phyloP scores from a whole-genome alignment of 1,140 invertebrate genomes.

The Euschistus heros region DNA sequence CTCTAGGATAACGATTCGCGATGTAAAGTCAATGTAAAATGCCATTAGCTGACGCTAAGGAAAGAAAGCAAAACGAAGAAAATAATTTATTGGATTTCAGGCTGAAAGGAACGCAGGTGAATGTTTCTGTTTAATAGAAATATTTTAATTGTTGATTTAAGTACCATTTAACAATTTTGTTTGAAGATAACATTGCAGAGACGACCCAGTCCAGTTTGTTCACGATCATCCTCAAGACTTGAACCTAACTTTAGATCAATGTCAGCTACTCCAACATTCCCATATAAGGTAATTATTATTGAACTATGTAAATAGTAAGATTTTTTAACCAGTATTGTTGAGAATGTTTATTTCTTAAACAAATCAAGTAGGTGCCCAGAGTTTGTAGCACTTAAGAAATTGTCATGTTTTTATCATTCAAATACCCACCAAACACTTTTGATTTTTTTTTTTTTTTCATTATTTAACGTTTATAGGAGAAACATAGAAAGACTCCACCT shows the following conservation, averaged over 20 bases:
- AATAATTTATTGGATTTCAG: constrained; percentile 24
- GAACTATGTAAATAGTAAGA: too few species aligned
- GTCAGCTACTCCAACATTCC: constrained; percentile 23
- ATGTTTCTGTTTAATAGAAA: constrained; percentile 7
- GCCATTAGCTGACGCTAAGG: constrained; percentile 23
- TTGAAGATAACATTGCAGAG: constrained; percentile 22
- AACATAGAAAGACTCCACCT: constrained; percentile 25
- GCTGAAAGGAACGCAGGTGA: constrained; percentile 20
- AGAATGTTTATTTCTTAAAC: too few species aligned
- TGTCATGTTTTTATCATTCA: too few species aligned
- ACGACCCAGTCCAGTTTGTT: constrained; percentile 19
- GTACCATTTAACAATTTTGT: neutral
- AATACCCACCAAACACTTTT: too few species aligned
- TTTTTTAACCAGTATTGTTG: too few species aligned
- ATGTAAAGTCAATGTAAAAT: constrained; percentile 22
- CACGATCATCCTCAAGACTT: constrained; percentile 18
- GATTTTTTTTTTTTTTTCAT: neutral
- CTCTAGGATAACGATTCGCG: constrained; percentile 4
- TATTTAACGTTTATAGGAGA: constrained; percentile 15
- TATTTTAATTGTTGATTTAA: neutral
- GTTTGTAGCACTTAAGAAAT: too few species aligned
- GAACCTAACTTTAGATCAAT: constrained; percentile 17
- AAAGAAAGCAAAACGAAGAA: constrained; percentile 23
- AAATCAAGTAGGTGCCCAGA: too few species aligned
- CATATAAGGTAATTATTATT: constrained; percentile 12